A percentile compares a stretch with the other conserved stretches of the same genome.
Conservation (phyloP, 2,888 invertebrate genomes). For the Cosmorhoe ocellata region DNA sequence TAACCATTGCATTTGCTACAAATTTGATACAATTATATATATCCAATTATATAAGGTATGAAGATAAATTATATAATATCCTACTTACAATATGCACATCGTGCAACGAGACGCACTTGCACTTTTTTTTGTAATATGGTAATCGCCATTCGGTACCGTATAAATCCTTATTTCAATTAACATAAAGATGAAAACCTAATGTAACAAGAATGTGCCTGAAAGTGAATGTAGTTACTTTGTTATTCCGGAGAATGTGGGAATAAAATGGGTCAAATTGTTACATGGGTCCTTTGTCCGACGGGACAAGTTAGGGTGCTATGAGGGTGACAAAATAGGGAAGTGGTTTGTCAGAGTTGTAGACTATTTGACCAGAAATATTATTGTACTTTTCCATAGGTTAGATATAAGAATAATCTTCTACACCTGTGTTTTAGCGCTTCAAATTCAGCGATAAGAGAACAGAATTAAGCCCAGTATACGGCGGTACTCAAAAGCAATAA, state of each 20-base stretch:
- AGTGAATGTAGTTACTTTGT: conserved; percentile 15
- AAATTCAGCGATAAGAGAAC: too few relatives aligned
- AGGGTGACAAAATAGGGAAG: conserved; percentile 15
- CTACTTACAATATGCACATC: too few relatives aligned
- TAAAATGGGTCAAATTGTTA: conserved; percentile 28
- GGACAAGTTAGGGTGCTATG: conserved; percentile 16
- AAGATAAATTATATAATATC: too few relatives aligned
- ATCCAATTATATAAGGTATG: too few relatives aligned
- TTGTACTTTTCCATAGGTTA: neutral
- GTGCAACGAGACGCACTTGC: too few relatives aligned
- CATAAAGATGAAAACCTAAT: conserved; percentile 8
- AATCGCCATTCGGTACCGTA: too few relatives aligned
- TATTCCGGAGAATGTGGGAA: conserved; percentile 8
- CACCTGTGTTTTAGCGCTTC: too few relatives aligned
- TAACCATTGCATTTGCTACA: too few relatives aligned
- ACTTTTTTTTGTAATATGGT: too few relatives aligned
- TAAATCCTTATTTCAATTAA: neutral
- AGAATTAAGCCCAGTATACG: too few relatives aligned
- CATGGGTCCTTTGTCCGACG: conserved; percentile 19
- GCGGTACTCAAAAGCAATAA: too few relatives aligned
- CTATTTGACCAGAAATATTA: neutral
- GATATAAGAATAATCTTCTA: neutral
- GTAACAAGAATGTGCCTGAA: conserved; percentile 7
- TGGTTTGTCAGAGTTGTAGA: neutral
- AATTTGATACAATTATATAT: too few relatives aligned